Evolutionary conservation across 1,140 invertebrate genomes (phyloP), one percentile per base, ranked within the genome.

Genomic region (Drosophila saltans): DNA sequence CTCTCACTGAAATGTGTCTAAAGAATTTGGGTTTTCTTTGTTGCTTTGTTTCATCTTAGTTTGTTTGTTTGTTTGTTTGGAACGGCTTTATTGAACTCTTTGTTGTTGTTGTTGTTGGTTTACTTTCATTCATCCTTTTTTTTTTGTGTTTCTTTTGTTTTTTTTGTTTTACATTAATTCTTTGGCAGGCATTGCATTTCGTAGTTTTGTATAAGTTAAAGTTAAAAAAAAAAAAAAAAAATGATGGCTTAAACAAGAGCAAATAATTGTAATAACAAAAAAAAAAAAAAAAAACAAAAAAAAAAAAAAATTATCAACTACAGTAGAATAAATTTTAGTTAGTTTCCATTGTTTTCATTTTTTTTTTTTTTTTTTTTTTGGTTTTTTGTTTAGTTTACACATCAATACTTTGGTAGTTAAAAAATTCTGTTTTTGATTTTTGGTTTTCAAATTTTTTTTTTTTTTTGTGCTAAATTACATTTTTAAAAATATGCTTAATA

Each of bases 51-150:
- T 43, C 26, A 52, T 64, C 11, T 45, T 71, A 64, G 55, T 76
- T 69, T 76, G 59, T 79, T 78, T 79, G 75, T 69, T 80, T 16
- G 16, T 16, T 83, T 88, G 62, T 68, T 84, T 91, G 90, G 90
- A 91, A 91, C 90, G 90, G 90, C 90, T 85, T 91, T 88, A 91
- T 91, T 91, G 90, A 90, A 91, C 86, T 84, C 81, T 91, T 85
- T 78, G 62, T 81, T 78, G 75, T 85, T 78, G 62, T 81, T 78
- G 75, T 89, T 56, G 33, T 69, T 70, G 24, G 55, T 78, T 75
- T 78, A 83, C 67, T 67, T 84, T 80, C 16, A 16, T 16, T 16
- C 16, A 16, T 16, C 70, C 83, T 36, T 36, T 36, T 36, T 36
- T 36, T 7, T 36, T 36, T 36, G 3, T 36, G 3, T 5, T 5